Conservation (phyloP, 2,797 vertebrate genomes). For the Epinephelus awoara region DNA sequence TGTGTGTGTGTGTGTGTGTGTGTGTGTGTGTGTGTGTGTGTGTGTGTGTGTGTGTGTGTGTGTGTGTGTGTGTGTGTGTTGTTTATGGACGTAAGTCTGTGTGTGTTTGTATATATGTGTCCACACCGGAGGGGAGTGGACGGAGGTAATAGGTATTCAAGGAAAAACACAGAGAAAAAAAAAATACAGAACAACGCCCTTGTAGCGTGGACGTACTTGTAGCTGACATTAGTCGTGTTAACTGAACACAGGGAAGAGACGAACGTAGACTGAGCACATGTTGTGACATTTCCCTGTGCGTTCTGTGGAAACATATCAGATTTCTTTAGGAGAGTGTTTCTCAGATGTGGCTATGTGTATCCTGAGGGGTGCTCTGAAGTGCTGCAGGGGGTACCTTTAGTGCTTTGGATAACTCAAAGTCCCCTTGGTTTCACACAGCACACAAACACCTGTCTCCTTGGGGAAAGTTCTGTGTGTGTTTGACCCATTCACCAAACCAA, state of each 20-base stretch:
- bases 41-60: slow-evolving; percentile 21
- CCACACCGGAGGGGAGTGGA: background rate
- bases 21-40: slow-evolving; percentile 16
- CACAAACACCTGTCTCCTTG: too few relatives aligned
- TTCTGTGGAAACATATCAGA: background rate
- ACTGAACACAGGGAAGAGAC: background rate
- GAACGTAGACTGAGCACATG: background rate
- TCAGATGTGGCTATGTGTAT: too few relatives aligned
- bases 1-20: slow-evolving; percentile 19
- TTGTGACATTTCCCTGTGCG: background rate
- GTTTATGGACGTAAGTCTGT: slow-evolving; percentile 41
- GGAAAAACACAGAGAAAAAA: background rate
- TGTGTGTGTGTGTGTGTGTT: slow-evolving; percentile 25
- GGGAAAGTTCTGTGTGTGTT: too few relatives aligned
- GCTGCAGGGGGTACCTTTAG: too few relatives aligned
- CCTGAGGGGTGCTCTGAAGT: too few relatives aligned
- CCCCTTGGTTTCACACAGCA: too few relatives aligned
- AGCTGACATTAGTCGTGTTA: background rate
- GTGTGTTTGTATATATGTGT: slow-evolving; percentile 14
- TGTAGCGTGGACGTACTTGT: background rate
- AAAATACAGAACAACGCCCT: slow-evolving; percentile 16
- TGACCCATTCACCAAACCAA: too few relatives aligned
- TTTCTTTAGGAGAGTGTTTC: background rate
- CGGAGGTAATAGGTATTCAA: background rate
- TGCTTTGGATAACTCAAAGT: too few relatives aligned